Evolutionary conservation across 2,888 invertebrate species (phyloP), one percentile per base, ranked within the genome.

Genomic region (Drosophila anomelani): DNA sequence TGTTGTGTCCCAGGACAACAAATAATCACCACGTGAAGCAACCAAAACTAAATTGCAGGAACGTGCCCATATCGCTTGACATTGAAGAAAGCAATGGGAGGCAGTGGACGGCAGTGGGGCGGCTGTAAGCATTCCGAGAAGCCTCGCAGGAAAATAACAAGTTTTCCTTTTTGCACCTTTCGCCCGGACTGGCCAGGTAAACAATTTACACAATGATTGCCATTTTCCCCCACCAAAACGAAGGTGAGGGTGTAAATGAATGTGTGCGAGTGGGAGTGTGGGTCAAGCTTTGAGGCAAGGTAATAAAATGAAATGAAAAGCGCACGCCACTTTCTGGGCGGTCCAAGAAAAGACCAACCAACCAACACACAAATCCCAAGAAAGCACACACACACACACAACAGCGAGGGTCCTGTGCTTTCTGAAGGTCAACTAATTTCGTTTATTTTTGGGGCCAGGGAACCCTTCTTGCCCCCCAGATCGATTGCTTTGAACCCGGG

Each of bases 21-120:
- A 67, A 66, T 77, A 79, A 82, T 75, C 60, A 66, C 73, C 77
- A 66, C 71, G 67, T 70, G 69, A 75, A 61, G 54, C 17, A 54
- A 51, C 61, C 63, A 71, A 75, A 73, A 86, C 64, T 77, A 88
- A 87, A 87, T 85, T 82, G 79, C 74, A 76, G 74, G 85, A 86
- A 86, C 88, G 86, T 87, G 88, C 77, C 76, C 79, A 77, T 78
- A 78, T 75, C 76, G 83, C 58, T 79, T 86, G 88, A 87, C 88
- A 87, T 84, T 84, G 86, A 71, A 76, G 39, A 51, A 43, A 38
- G 38, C 23, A 15, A 10, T 36, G 36, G 51, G 9, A 46, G 69
- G 41, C n/a, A 10, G 46, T 9, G 46, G 15, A 5, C 15, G 20
- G 23, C 23, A 32, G 58, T 10, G 47, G 43, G 43, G 13, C 13